phyloP scores from a whole-genome alignment of 2,888 invertebrate genomes.

The Cerastis rubricosa region DNA sequence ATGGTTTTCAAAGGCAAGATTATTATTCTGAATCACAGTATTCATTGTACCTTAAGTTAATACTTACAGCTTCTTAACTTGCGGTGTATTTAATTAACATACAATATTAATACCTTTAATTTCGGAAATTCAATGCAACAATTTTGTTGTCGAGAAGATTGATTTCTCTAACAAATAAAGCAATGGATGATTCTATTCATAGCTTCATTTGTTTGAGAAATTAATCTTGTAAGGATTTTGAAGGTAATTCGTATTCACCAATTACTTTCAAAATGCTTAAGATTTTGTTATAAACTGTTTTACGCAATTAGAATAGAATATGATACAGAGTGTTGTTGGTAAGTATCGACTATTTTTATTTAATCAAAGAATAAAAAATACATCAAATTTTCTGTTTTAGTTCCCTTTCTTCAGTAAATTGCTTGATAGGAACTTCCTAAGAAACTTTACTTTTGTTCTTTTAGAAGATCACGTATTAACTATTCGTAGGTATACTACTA shows the following conservation, averaged over 20 bases:
- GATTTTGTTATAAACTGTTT: not conserved
- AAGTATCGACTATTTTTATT: not conserved
- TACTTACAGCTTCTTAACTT: not conserved
- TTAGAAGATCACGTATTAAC: not conserved
- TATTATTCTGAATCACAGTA: not conserved
- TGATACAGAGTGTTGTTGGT: not conserved
- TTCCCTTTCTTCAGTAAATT: not conserved
- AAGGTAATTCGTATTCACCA: too few relatives aligned
- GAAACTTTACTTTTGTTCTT: not conserved
- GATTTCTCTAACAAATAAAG: not conserved
- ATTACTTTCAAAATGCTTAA: not conserved
- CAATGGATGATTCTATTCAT: too few relatives aligned
- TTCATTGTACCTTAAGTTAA: not conserved
- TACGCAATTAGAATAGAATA: not conserved
- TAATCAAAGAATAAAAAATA: not conserved
- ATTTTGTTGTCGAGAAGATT: not conserved
- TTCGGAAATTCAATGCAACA: not conserved
- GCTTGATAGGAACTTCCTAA: not conserved
- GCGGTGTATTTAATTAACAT: not conserved
- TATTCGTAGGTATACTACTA: too few relatives aligned
- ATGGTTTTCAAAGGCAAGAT: slow-evolving; percentile 20
- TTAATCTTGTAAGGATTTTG: too few relatives aligned
- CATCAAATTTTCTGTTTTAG: not conserved
- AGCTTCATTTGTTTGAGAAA: too few relatives aligned
- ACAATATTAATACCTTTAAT: not conserved